Conservation (phyloP, 1,140 invertebrate species). For the Drosophila chauvacae region DNA sequence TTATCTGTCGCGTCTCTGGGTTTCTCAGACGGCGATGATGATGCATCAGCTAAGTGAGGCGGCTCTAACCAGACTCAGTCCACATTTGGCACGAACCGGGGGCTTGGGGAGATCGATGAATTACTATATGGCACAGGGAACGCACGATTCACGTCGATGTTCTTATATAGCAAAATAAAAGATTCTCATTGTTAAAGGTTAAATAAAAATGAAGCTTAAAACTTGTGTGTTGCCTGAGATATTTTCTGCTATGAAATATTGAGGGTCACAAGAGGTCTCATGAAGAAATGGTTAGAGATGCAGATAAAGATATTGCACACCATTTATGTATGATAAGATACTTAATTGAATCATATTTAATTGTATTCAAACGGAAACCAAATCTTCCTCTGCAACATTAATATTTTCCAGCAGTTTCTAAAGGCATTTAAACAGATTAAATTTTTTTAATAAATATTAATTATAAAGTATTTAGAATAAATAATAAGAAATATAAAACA, state of each 20-base stretch:
- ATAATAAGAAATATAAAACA: neutral
- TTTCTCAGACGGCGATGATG: conserved; percentile 27
- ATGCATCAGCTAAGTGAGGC: conserved; percentile 61
- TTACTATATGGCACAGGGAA: conserved; percentile 18
- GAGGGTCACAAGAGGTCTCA: neutral
- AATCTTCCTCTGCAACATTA: too few species aligned
- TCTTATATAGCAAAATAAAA: neutral
- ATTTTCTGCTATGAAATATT: neutral
- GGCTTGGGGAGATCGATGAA: conserved; percentile 20
- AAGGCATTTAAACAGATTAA: too few species aligned
- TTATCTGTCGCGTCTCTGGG: conserved; percentile 37
- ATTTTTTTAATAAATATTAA: too few species aligned
- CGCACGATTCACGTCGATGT: conserved; percentile 24
- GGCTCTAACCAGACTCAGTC: conserved; percentile 46
- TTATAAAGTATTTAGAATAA: too few species aligned
- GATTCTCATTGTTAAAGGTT: conserved; percentile 23
- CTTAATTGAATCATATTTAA: neutral
- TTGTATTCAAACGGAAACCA: neutral
- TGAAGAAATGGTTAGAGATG: neutral
- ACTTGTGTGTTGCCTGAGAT: neutral
- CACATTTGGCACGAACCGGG: conserved; percentile 63
- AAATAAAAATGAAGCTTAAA: conserved; percentile 9
- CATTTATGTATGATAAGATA: neutral
- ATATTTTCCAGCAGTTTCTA: too few species aligned
- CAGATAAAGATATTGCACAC: neutral